Evolutionary conservation across 2,113 vertebrate genomes (phyloP).

Genomic region (Butorides virescens): DNA sequence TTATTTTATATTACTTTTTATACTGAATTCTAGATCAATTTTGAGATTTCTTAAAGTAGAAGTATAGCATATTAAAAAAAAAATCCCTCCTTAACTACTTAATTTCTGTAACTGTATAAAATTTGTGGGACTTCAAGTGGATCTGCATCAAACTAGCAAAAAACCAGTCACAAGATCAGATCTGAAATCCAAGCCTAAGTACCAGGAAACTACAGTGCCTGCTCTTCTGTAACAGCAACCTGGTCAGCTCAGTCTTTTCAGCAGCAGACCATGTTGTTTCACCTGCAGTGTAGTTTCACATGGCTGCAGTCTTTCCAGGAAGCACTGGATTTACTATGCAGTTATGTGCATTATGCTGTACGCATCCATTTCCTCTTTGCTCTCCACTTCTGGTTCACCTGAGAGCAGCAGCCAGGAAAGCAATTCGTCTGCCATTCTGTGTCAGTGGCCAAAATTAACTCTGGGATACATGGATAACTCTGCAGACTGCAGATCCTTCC

Average conservation of each 20-base stretch:
- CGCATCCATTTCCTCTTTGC: neutral
- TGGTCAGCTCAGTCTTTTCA: neutral
- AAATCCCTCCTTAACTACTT: neutral
- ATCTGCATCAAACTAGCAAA: neutral
- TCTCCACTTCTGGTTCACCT: neutral
- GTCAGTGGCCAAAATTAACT: neutral
- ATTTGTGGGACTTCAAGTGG: neutral
- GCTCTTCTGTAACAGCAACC: neutral
- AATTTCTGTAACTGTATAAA: neutral
- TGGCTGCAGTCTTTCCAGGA: neutral
- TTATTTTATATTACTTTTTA: neutral
- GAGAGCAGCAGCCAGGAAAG: neutral
- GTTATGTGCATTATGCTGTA: neutral
- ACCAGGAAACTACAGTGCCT: no score
- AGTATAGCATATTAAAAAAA: neutral
- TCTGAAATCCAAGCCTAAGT: neutral
- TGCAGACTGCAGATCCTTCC: neutral
- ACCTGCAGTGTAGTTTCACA: neutral
- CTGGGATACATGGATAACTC: neutral
- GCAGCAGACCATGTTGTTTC: neutral
- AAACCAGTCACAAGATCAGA: neutral
- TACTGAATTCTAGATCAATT: neutral
- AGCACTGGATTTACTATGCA: neutral
- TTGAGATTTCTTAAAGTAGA: neutral
- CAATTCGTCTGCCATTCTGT: neutral